A percentile compares a stretch with the other conserved stretches of the same genome.
Evolutionary conservation across 2,888 invertebrate genomes (phyloP).

Genomic region (Maniola hyperantus): DNA sequence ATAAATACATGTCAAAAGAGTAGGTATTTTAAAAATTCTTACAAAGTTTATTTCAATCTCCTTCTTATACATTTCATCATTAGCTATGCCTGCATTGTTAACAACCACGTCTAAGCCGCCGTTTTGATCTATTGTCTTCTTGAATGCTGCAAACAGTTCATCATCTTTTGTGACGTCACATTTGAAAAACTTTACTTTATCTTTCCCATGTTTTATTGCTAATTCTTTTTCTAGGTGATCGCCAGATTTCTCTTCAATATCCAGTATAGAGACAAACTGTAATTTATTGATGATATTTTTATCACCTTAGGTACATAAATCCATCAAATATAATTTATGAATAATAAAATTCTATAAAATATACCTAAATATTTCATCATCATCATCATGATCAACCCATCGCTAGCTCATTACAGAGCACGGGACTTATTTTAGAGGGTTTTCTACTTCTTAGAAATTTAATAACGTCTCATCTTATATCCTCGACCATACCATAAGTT

Average conservation of each 20-base stretch:
- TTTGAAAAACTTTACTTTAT: constrained; percentile 49
- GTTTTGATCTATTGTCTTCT: constrained; percentile 41
- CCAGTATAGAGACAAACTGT: constrained; percentile 49
- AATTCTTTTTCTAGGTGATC: constrained; percentile 46
- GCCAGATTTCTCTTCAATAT: constrained; percentile 49
- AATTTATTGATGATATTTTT: constrained; percentile 9
- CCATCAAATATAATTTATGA: no score
- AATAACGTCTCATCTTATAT: no score
- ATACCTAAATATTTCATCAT: no score
- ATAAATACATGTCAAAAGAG: background rate
- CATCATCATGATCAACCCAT: no score
- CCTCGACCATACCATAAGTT: no score
- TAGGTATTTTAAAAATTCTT: constrained; percentile 30
- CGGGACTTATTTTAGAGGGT: no score
- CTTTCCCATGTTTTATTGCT: constrained; percentile 43
- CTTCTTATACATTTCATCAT: constrained; percentile 48
- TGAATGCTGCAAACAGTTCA: constrained; percentile 46
- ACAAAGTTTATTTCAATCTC: constrained; percentile 52
- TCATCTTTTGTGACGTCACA: constrained; percentile 54
- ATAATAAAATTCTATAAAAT: no score
- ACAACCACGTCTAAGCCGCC: constrained; percentile 52
- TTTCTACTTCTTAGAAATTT: no score
- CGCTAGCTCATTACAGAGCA: no score
- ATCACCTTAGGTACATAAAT: background rate
- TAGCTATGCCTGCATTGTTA: constrained; percentile 55